phyloP scores from a whole-genome alignment of 2,113 vertebrate genomes.

The Saguinus midas region DNA sequence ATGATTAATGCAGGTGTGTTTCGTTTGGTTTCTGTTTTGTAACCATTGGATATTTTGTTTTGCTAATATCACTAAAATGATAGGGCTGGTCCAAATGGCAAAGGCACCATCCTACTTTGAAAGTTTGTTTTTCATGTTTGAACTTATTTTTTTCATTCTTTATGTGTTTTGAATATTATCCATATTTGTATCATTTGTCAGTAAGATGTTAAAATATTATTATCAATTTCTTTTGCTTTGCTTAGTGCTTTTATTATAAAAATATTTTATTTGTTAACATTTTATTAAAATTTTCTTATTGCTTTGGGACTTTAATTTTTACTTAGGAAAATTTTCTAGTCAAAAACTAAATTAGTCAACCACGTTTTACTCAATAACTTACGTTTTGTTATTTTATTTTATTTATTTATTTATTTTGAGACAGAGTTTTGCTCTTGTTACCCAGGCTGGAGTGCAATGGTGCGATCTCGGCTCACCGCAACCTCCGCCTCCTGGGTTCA shows the following conservation, averaged over 20 bases:
- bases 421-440: no score
- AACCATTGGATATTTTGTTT: not conserved
- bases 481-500: no score
- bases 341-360: not conserved
- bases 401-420: no score
- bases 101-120: not conserved
- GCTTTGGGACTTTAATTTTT: not conserved
- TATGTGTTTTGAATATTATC: not conserved
- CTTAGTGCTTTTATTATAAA: not conserved
- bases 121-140: not conserved
- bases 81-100: not conserved
- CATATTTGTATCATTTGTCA: not conserved
- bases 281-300: not conserved
- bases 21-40: not conserved
- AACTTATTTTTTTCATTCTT: not conserved
- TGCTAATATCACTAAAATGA: not conserved
- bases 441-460: no score
- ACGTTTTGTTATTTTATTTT: not conserved
- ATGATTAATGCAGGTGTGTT: not conserved
- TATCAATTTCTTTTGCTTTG: not conserved
- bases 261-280: not conserved
- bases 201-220: not conserved
- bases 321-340: not conserved
- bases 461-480: no score
- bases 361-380: not conserved